Percentiles rank a stretch among this genome's conserved stretches.
phyloP scores from a whole-genome alignment of 92 coral and sea anemone genomes.

The Phenganax stokvisi region DNA sequence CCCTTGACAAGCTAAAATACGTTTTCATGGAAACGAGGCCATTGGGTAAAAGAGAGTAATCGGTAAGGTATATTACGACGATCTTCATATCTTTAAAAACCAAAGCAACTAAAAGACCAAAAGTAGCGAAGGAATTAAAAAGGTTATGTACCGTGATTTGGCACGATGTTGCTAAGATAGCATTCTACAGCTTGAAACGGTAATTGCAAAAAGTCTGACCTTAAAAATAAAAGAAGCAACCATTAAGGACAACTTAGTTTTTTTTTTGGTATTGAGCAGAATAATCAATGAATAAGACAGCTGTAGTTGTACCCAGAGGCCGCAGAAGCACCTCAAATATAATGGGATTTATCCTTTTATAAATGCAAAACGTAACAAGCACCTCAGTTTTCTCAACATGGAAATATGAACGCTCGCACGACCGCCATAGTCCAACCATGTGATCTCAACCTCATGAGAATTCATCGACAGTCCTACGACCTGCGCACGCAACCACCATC shows the following conservation, averaged over 20 bases:
- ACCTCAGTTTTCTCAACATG: conserved; percentile 80
- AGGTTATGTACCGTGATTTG: conserved; percentile 63
- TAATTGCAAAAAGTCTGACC: conserved; percentile 76
- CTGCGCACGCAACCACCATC: conserved; percentile 92
- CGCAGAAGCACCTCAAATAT: too few relatives aligned
- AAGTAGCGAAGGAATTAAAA: neutral
- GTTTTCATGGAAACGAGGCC: too few relatives aligned
- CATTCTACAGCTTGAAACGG: conserved; percentile 98
- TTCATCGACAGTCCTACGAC: conserved; percentile 76
- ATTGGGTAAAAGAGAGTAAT: too few relatives aligned
- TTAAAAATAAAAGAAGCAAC: conserved; percentile 30
- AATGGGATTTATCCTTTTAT: too few relatives aligned
- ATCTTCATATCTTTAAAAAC: too few relatives aligned
- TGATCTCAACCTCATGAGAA: conserved; percentile 83
- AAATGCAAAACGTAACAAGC: neutral
- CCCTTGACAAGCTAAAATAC: too few relatives aligned
- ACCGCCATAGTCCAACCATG: conserved; percentile 93
- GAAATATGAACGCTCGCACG: conserved; percentile 68
- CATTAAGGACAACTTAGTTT: neutral
- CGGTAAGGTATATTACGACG: neutral
- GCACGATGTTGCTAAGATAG: conserved; percentile 76
- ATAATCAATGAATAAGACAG: too few relatives aligned
- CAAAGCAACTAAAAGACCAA: neutral
- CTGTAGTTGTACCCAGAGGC: too few relatives aligned
- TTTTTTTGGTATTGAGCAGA: too few relatives aligned